Evolutionary conservation across 2,113 vertebrate species (phyloP).

Genomic region (Hirundichthys speculiger): DNA sequence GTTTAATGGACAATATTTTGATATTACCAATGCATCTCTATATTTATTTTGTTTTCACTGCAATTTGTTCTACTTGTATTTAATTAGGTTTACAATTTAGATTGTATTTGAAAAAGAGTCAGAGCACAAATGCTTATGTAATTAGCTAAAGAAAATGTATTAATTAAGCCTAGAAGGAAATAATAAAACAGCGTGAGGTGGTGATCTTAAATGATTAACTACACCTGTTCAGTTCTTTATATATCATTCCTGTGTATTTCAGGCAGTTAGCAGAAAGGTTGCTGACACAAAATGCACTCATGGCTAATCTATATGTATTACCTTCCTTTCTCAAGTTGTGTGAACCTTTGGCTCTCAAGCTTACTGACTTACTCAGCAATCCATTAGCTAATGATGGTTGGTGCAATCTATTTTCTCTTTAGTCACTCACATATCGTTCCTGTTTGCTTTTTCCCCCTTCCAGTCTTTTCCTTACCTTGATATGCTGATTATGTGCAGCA

Average conservation of each 20-base stretch:
- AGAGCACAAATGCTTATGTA: no score
- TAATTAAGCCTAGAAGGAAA: no score
- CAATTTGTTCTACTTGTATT: no score
- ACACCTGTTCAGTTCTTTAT: no score
- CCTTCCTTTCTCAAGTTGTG: conserved; percentile 36
- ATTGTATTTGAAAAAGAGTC: no score
- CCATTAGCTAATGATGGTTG: conserved; percentile 77
- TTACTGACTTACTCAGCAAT: conserved; percentile 68
- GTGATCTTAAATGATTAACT: no score
- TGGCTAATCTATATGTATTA: conserved; percentile 39
- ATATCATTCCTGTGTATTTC: conserved; percentile 20
- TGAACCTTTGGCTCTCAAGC: conserved; percentile 52
- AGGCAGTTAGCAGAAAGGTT: conserved; percentile 9
- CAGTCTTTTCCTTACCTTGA: conserved; percentile 10
- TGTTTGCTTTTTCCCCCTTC: conserved; percentile 6
- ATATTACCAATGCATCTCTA: no score
- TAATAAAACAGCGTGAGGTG: no score
- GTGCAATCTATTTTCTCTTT: conserved; percentile 41
- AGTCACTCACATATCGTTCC: conserved; percentile 29
- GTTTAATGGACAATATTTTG: no score
- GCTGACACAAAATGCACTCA: conserved; percentile 30
- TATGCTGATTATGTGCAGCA: conserved; percentile 38
- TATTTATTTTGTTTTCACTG: no score
- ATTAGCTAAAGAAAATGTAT: no score
- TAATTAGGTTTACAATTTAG: no score